phyloP scores from a whole-genome alignment of 2,113 vertebrate species.

The Platycercus adscitus region DNA sequence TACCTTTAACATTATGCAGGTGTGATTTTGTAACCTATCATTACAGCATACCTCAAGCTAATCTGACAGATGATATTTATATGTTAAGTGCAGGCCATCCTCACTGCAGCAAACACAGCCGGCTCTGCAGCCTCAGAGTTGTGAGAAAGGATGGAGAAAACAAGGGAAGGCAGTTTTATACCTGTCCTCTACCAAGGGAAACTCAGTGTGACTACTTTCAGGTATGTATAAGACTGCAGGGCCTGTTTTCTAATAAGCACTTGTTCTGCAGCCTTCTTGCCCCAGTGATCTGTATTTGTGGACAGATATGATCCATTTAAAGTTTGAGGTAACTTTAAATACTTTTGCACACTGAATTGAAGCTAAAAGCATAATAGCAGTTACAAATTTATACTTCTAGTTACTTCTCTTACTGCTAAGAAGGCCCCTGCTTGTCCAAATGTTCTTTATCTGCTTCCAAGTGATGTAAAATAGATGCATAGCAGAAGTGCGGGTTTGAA shows the following conservation, averaged over 20 bases:
- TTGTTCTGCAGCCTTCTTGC: background rate
- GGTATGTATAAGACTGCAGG: conserved; percentile 71
- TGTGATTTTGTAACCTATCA: conserved; percentile 40
- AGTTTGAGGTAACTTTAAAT: background rate
- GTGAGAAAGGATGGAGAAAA: conserved; percentile 90
- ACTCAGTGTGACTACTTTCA: conserved; percentile 87
- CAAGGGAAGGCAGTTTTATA: conserved; percentile 89
- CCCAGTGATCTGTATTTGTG: background rate
- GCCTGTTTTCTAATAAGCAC: background rate
- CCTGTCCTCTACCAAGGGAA: conserved; percentile 84
- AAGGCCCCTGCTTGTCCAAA: background rate
- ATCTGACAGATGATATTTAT: background rate
- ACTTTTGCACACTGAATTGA: background rate
- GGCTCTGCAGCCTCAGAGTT: conserved; percentile 78
- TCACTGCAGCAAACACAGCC: conserved; percentile 80
- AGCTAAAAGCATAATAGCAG: background rate
- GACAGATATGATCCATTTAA: background rate
- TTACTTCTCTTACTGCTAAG: background rate
- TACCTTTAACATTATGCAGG: background rate
- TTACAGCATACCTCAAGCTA: conserved; percentile 65
- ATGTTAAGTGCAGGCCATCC: conserved; percentile 54
- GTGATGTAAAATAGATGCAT: background rate
- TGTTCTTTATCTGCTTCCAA: background rate
- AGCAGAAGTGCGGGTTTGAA: background rate
- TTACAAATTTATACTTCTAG: background rate